phyloP scores from a whole-genome alignment of 1,140 invertebrate genomes.

The Drosophila funebris region DNA sequence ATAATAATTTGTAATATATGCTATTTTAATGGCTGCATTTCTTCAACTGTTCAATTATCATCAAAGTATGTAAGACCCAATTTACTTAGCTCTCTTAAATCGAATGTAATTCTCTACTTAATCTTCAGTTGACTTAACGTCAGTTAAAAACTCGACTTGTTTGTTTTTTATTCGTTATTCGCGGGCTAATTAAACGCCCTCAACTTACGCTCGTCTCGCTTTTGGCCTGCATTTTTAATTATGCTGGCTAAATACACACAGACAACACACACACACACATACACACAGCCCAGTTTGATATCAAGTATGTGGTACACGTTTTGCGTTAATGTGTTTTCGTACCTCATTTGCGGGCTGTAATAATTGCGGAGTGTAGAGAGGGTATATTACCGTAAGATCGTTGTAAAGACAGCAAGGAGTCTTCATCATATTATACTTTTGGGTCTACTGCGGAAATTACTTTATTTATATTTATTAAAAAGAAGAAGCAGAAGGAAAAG shows the following conservation, averaged over 20 bases:
- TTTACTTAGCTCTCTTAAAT: too few species aligned
- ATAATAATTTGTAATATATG: too few species aligned
- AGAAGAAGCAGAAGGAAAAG: conserved; percentile 5
- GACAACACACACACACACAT: conserved; percentile 4
- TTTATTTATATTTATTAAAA: conserved; percentile 45
- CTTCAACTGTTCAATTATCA: too few species aligned
- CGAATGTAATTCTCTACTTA: too few species aligned
- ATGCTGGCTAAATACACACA: conserved; percentile 35
- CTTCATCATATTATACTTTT: conserved; percentile 29
- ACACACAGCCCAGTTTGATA: not conserved
- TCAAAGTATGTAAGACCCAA: too few species aligned
- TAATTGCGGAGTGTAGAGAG: conserved; percentile 69
- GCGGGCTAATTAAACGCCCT: conserved; percentile 43
- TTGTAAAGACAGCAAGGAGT: conserved; percentile 4
- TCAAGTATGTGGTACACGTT: conserved; percentile 77
- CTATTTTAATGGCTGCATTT: too few species aligned
- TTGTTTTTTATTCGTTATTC: not conserved
- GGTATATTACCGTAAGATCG: conserved; percentile 54
- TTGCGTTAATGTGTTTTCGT: conserved; percentile 68
- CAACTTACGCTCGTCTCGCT: conserved; percentile 20
- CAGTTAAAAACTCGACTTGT: not conserved
- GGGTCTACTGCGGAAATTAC: conserved; percentile 64
- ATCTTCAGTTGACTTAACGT: too few species aligned
- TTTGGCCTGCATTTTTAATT: conserved; percentile 63
- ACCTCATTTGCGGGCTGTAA: conserved; percentile 69